Conservation (phyloP, 1,140 invertebrate species). For the Lordiphosa mommai region DNA sequence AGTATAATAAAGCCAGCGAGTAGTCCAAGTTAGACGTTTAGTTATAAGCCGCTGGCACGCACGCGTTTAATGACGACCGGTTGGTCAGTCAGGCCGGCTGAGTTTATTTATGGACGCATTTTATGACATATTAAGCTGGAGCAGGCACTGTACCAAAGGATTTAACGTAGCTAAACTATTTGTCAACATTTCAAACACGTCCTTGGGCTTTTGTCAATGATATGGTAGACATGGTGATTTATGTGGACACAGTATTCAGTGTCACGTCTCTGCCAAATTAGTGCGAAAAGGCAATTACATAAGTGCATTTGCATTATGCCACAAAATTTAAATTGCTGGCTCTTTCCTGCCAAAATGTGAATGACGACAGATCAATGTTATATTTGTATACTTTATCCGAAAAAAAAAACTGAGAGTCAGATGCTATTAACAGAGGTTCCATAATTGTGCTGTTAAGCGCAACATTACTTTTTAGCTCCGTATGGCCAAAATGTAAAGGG, state of each 20-base stretch:
- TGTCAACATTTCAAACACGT: constrained; percentile 9
- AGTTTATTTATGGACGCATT: constrained; percentile 63
- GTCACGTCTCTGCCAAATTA: background rate
- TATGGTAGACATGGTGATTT: background rate
- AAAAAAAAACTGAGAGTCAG: too few relatives aligned
- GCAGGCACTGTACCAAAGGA: constrained; percentile 12
- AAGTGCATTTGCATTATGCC: constrained; percentile 6
- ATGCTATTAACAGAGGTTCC: too few relatives aligned
- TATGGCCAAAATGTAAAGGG: too few relatives aligned
- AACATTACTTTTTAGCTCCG: too few relatives aligned
- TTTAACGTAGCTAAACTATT: constrained; percentile 14
- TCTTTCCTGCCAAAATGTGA: too few relatives aligned
- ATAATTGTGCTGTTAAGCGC: too few relatives aligned
- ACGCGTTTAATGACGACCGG: constrained; percentile 48
- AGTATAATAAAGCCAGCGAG: background rate
- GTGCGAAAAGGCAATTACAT: constrained; percentile 22
- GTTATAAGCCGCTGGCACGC: constrained; percentile 65
- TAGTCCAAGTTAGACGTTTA: constrained; percentile 41
- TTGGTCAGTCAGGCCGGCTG: constrained; percentile 29
- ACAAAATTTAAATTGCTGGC: too few relatives aligned
- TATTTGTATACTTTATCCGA: too few relatives aligned
- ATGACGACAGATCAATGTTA: too few relatives aligned
- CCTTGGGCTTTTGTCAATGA: background rate
- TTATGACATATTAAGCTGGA: constrained; percentile 52
- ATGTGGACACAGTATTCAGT: background rate